Conservation (phyloP, 2,797 vertebrate genomes). For the Petrocephalus sullivani region DNA sequence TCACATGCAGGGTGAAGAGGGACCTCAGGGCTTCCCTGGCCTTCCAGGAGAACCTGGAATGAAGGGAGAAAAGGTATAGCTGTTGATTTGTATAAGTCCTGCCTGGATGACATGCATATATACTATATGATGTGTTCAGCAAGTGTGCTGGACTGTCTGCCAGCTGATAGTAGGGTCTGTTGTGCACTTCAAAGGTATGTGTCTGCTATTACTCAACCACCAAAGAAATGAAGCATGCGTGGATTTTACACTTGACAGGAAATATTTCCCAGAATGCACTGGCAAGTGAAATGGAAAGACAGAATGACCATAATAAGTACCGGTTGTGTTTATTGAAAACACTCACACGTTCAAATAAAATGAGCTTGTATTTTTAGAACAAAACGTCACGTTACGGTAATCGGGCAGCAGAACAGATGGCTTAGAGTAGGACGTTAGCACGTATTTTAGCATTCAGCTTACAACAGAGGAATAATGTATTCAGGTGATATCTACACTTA, state of each 20-base stretch:
- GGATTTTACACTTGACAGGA: background rate
- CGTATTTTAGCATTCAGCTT: background rate
- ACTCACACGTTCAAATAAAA: background rate
- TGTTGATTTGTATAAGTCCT: background rate
- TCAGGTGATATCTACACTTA: background rate
- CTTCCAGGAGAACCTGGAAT: conserved; percentile 59
- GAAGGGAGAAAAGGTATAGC: conserved; percentile 72
- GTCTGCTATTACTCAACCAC: conserved; percentile 5
- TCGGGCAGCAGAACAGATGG: background rate
- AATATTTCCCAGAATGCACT: background rate
- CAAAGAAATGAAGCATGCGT: background rate
- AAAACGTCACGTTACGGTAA: background rate
- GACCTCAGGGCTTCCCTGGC: conserved; percentile 63
- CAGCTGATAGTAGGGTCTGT: background rate
- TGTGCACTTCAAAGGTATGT: background rate
- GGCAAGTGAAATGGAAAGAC: background rate
- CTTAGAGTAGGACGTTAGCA: background rate
- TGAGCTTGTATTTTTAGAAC: background rate
- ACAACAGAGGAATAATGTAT: background rate
- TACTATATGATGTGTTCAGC: background rate
- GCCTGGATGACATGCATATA: background rate
- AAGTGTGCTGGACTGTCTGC: background rate
- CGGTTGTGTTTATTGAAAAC: background rate
- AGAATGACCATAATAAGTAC: background rate
- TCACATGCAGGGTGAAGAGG: conserved; percentile 59